Evolutionary conservation across 2,888 invertebrate genomes (phyloP).

Genomic region (Apotomis betuletana): DNA sequence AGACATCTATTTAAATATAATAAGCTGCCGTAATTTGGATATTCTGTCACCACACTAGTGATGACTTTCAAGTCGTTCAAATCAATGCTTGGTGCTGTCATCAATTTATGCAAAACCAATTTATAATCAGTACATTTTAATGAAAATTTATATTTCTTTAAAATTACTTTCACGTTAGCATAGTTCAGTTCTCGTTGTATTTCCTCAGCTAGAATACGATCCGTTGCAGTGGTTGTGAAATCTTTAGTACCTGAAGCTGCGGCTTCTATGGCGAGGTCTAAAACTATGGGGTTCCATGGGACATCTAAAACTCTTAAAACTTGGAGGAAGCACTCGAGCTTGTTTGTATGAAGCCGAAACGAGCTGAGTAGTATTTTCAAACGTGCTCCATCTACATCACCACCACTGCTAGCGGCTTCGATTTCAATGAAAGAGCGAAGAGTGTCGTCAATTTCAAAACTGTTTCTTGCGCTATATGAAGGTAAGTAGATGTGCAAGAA

Average conservation of each 20-base stretch:
- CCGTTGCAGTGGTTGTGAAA: slow-evolving; percentile 69
- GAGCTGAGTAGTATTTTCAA: slow-evolving; percentile 68
- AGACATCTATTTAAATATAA: slow-evolving; percentile 73
- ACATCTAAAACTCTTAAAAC: slow-evolving; percentile 76
- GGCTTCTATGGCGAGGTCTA: slow-evolving; percentile 64
- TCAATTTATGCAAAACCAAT: slow-evolving; percentile 71
- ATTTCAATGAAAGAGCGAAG: slow-evolving; percentile 71
- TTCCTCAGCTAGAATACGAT: slow-evolving; percentile 66
- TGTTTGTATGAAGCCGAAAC: slow-evolving; percentile 66
- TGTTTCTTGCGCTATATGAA: slow-evolving; percentile 68
- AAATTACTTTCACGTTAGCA: slow-evolving; percentile 74
- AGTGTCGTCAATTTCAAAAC: slow-evolving; percentile 74
- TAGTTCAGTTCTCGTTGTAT: slow-evolving; percentile 74
- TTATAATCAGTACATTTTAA: slow-evolving; percentile 69
- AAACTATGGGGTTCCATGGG: slow-evolving; percentile 69
- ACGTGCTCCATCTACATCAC: slow-evolving; percentile 70
- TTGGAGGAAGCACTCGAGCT: slow-evolving; percentile 72
- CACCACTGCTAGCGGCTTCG: slow-evolving; percentile 72
- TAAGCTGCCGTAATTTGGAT: slow-evolving; percentile 64
- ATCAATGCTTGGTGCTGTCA: slow-evolving; percentile 61
- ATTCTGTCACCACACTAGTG: slow-evolving; percentile 62
- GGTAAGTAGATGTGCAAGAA: slow-evolving; percentile 74
- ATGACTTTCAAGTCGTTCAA: slow-evolving; percentile 69
- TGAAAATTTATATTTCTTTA: slow-evolving; percentile 78
- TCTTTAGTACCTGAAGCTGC: slow-evolving; percentile 67